Conservation (phyloP, 2,888 invertebrate genomes). For the Tenthredo notha region DNA sequence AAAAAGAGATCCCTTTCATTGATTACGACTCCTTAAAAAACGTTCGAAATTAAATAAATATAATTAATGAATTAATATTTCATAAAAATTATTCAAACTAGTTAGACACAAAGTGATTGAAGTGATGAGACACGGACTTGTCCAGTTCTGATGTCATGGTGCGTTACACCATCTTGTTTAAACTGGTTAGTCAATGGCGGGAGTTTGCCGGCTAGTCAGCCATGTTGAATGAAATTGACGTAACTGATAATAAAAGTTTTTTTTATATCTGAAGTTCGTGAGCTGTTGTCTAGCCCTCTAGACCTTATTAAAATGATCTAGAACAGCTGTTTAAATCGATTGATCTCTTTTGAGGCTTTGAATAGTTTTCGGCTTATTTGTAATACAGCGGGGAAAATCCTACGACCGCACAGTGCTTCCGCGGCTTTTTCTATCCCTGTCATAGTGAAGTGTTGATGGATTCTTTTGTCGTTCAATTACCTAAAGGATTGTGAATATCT, state of each 20-base stretch:
- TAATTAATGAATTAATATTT: neutral
- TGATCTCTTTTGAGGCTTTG: neutral
- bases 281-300: neutral
- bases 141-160: neutral
- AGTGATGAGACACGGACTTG: neutral
- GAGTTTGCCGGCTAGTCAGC: slow-evolving; percentile 9
- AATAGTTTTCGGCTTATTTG: neutral
- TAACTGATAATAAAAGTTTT: slow-evolving; percentile 16
- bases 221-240: slow-evolving; percentile 32
- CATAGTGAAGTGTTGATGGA: slow-evolving; percentile 25
- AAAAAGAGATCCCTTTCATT: neutral
- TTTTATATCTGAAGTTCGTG: slow-evolving; percentile 20
- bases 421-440: neutral
- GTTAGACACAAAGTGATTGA: neutral
- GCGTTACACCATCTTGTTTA: neutral
- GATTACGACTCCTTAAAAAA: neutral
- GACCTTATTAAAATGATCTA: slow-evolving; percentile 8
- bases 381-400: neutral
- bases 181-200: neutral
- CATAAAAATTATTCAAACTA: neutral
- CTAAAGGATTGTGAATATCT: neutral
- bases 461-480: slow-evolving; percentile 23
- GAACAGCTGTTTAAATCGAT: neutral
- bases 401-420: neutral
- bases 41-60: no score